These are phyloP conservation scores for Sthenelais limicola DNA, from an alignment of 2,888 invertebrate genomes.

Conservation along the genomic window DNA sequence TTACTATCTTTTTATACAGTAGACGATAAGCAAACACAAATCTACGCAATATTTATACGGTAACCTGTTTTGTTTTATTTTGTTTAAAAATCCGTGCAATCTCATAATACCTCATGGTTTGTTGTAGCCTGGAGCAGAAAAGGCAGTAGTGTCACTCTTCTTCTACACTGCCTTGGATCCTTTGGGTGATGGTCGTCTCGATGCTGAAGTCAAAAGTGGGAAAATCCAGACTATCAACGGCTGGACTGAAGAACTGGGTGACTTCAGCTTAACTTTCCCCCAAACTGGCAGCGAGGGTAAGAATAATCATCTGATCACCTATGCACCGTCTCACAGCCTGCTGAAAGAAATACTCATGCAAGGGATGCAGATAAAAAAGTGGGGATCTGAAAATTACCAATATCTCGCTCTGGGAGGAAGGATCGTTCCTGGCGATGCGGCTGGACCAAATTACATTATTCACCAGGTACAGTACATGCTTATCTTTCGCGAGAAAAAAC, in stretches of 20 bases:
- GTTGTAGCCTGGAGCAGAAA: constrained; percentile 47
- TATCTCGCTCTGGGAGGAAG: constrained; percentile 62
- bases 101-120: not conserved
- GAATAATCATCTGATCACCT: constrained; percentile 63
- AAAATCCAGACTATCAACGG: constrained; percentile 74
- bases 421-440: constrained; percentile 63
- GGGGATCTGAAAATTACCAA: constrained; percentile 52
- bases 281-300: constrained; percentile 46
- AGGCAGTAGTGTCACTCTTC: constrained; percentile 65
- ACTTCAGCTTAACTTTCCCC: constrained; percentile 79
- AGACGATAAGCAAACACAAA: no score
- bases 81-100: no score
- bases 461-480: no score
- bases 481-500: no score
- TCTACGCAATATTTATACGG: no score
- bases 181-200: not conserved
- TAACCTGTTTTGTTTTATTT: no score
- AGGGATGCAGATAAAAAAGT: constrained; percentile 61
- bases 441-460: constrained; percentile 71
- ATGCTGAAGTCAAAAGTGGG: constrained; percentile 14
- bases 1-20: no score
- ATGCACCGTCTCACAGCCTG: constrained; percentile 54
- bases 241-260: constrained; percentile 83
- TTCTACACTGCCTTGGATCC: constrained; percentile 77
- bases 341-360: constrained; percentile 63